phyloP scores from a whole-genome alignment of 2,797 vertebrate species.

The Myotis vivesi region DNA sequence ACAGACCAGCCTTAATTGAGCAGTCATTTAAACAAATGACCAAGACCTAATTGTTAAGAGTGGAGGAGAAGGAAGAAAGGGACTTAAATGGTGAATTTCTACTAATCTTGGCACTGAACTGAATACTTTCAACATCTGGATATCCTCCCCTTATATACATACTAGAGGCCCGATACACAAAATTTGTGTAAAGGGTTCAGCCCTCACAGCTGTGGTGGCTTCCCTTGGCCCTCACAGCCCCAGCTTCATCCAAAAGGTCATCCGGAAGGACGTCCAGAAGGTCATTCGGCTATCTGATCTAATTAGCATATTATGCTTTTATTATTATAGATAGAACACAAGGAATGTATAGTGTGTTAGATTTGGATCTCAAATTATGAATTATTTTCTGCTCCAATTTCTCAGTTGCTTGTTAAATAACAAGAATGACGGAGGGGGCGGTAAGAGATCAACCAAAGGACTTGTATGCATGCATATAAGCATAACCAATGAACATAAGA shows the following conservation, averaged over 20 bases:
- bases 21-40: conserved; percentile 12
- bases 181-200: too few species aligned
- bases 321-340: not conserved
- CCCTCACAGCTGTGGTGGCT: too few species aligned
- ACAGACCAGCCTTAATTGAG: not conserved
- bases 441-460: too few species aligned
- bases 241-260: too few species aligned
- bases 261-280: too few species aligned
- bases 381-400: conserved; percentile 24
- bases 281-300: too few species aligned
- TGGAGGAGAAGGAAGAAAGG: not conserved
- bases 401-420: not conserved
- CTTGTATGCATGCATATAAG: too few species aligned
- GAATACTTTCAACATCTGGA: conserved; percentile 5
- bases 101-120: not conserved
- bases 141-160: not conserved
- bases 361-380: not conserved
- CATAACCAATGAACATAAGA: too few species aligned
- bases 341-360: not conserved
- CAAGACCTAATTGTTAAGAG: not conserved
- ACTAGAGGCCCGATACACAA: not conserved
- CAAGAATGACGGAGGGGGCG: not conserved
- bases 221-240: too few species aligned
- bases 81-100: not conserved
- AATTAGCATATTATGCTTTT: too few species aligned